Percentiles rank a stretch among this genome's conserved stretches.
Evolutionary conservation across 2,113 vertebrate species (phyloP).

Genomic region (Marmota monax): DNA sequence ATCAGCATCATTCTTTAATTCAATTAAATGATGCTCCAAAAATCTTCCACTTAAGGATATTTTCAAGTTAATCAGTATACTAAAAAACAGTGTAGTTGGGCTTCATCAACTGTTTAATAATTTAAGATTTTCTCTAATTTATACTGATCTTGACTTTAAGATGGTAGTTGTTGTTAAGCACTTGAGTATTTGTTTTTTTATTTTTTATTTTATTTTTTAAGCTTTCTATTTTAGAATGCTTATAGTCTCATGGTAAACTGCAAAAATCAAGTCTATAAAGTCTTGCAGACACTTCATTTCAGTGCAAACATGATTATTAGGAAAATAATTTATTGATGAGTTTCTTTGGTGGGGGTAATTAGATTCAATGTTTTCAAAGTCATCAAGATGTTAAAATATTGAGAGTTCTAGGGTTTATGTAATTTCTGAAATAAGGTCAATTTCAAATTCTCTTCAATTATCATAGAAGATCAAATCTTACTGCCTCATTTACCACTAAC

Average conservation of each 20-base stretch:
- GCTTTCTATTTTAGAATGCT: background rate
- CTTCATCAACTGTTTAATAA: background rate
- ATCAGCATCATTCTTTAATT: background rate
- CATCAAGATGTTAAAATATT: constrained; percentile 11
- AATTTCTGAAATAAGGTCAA: constrained; percentile 12
- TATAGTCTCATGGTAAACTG: background rate
- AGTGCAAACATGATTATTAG: background rate
- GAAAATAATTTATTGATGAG: background rate
- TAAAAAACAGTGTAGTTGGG: background rate
- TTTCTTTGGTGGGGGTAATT: background rate
- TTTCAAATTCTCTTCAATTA: background rate
- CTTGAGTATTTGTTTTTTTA: background rate
- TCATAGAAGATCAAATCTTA: background rate
- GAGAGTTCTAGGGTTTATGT: background rate
- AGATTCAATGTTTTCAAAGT: background rate
- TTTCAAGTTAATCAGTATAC: background rate
- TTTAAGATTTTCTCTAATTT: background rate
- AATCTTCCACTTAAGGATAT: background rate
- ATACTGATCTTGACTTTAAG: background rate
- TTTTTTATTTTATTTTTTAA: background rate
- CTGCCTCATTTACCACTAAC: background rate
- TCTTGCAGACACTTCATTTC: background rate
- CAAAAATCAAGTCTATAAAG: background rate
- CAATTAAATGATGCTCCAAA: background rate
- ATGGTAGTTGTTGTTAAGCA: background rate